A percentile compares a stretch with the other conserved stretches of the same genome.
phyloP scores from a whole-genome alignment of 2,797 vertebrate species.

The Enteromius afrohamiltoni region DNA sequence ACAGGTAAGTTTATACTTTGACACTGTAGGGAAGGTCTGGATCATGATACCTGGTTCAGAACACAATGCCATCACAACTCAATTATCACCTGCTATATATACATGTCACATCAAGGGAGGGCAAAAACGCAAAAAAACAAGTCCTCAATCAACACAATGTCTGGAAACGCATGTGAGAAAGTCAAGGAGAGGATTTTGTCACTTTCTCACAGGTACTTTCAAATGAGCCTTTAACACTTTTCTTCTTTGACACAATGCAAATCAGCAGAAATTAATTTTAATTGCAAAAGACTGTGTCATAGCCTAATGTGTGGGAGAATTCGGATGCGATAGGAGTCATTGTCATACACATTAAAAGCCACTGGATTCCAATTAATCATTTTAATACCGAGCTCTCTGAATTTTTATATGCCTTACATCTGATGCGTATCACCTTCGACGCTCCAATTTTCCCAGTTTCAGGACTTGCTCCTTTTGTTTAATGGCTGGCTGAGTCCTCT shows the following conservation, averaged over 20 bases:
- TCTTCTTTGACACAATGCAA: constrained; percentile 32
- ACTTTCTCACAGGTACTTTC: constrained; percentile 47
- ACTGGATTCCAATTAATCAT: constrained; percentile 22
- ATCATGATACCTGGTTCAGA: constrained; percentile 57
- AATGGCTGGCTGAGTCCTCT: constrained; percentile 50
- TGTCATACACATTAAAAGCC: constrained; percentile 18
- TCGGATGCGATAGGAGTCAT: constrained; percentile 15
- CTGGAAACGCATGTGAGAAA: constrained; percentile 61
- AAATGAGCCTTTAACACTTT: constrained; percentile 57
- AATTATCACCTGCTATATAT: constrained; percentile 84
- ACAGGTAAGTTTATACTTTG: constrained; percentile 73
- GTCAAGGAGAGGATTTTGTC: constrained; percentile 44
- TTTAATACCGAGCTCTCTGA: constrained; percentile 1
- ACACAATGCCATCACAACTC: constrained; percentile 77
- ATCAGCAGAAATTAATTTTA: constrained; percentile 42
- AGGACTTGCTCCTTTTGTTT: constrained; percentile 48
- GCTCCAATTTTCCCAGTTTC: constrained; percentile 31
- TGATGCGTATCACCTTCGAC: constrained; percentile 21
- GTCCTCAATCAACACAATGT: constrained; percentile 63
- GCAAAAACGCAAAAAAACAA: constrained; percentile 55
- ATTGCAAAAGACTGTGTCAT: constrained; percentile 49
- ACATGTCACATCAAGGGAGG: constrained; percentile 62
- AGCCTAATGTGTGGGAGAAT: constrained; percentile 33
- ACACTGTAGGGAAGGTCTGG: constrained; percentile 62
- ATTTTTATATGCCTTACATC: constrained; percentile 1